Percentiles rank a stretch among this genome's conserved stretches.
Evolutionary conservation across 2,888 invertebrate genomes (phyloP).

Genomic region (Andrena praecox): DNA sequence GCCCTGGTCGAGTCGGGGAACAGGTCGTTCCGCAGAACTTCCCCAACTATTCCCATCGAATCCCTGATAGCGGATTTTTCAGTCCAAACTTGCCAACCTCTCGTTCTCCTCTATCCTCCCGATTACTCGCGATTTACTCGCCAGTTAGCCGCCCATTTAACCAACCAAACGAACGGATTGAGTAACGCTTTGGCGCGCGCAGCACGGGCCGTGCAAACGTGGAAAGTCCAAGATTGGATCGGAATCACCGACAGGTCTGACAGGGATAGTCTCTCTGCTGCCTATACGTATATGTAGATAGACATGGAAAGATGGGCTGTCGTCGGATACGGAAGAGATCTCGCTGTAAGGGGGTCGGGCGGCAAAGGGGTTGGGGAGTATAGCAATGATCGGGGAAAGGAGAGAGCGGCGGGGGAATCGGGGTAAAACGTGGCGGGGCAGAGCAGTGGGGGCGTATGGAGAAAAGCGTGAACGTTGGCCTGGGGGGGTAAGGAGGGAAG

Average conservation of each 20-base stretch:
- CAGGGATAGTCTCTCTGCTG: constrained; percentile 8
- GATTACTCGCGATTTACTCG: too few relatives aligned
- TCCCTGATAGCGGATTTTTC: too few relatives aligned
- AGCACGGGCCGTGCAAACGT: background rate
- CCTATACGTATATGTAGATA: background rate
- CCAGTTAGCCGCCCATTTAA: too few relatives aligned
- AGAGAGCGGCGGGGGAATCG: constrained; percentile 5
- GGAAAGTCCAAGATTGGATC: background rate
- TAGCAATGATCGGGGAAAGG: constrained; percentile 35
- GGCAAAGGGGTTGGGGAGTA: constrained; percentile 19
- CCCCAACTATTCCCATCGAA: too few relatives aligned
- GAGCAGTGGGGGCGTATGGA: constrained; percentile 33
- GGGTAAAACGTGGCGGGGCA: constrained; percentile 38
- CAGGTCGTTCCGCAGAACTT: too few relatives aligned
- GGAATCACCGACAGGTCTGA: constrained; percentile 17
- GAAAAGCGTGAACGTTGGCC: constrained; percentile 18
- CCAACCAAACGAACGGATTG: background rate
- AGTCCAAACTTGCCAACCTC: too few relatives aligned
- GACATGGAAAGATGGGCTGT: constrained; percentile 17
- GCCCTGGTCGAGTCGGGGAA: too few relatives aligned
- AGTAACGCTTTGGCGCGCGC: background rate
- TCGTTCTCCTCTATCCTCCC: too few relatives aligned
- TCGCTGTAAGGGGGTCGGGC: background rate
- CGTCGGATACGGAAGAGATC: constrained; percentile 46
- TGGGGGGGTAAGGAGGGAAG: constrained; percentile 15